phyloP scores from a whole-genome alignment of 2,888 invertebrate genomes.

The Drosophila engyochracea region DNA sequence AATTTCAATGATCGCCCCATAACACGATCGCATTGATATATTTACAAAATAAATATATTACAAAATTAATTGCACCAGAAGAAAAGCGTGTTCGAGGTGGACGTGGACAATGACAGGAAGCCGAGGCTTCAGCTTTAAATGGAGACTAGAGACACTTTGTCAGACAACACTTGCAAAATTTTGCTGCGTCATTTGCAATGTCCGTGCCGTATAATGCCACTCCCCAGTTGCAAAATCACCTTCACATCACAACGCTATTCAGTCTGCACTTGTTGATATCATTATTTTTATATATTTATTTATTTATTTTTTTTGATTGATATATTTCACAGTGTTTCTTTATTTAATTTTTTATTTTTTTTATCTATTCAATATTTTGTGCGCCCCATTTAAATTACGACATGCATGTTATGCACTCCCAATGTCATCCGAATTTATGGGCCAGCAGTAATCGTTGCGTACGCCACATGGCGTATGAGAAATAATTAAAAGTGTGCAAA shows the following conservation, averaged over 20 bases:
- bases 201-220: slow-evolving; percentile 22
- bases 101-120: slow-evolving; percentile 41
- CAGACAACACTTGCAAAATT: slow-evolving; percentile 1
- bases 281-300: not conserved
- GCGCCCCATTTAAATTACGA: slow-evolving; percentile 21
- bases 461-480: slow-evolving; percentile 3
- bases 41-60: slow-evolving; percentile 11
- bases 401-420: slow-evolving; percentile 12
- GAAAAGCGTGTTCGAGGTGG: slow-evolving; percentile 6
- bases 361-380: not conserved
- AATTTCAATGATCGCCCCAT: not conserved
- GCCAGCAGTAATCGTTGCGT: slow-evolving; percentile 8
- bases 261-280: slow-evolving; percentile 18
- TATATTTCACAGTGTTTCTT: not conserved
- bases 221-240: slow-evolving; percentile 33
- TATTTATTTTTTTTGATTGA: not conserved
- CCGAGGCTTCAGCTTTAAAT: slow-evolving; percentile 22
- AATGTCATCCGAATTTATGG: slow-evolving; percentile 12
- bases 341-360: not conserved
- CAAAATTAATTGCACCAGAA: slow-evolving; percentile 20
- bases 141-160: not conserved
- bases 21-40: slow-evolving; percentile 33
- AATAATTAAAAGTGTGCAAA: slow-evolving; percentile 14
- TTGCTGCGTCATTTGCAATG: slow-evolving; percentile 28
- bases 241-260: not conserved